These are phyloP conservation scores for Campylomormyrus tamandua DNA, from an alignment of 2,113 vertebrate genomes.

Conservation along the genomic window DNA sequence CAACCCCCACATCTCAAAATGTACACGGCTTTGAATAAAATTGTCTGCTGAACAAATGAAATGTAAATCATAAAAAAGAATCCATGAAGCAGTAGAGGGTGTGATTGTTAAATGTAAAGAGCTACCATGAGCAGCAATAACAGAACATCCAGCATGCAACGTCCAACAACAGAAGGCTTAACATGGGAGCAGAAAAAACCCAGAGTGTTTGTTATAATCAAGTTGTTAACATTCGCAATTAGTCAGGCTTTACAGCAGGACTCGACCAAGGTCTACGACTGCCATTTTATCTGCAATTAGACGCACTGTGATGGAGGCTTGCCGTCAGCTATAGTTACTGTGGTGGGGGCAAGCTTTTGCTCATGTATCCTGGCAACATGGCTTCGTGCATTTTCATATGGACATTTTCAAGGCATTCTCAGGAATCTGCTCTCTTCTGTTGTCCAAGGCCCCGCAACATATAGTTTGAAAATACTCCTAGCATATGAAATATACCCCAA, in stretches of 20 bases:
- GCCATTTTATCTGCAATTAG: slow-evolving; percentile 2
- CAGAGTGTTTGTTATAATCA: neutral
- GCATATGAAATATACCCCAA: neutral
- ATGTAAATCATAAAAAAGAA: neutral
- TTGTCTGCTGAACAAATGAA: neutral
- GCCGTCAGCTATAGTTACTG: neutral
- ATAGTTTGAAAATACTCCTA: neutral
- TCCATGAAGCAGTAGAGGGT: neutral
- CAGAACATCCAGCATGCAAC: no score
- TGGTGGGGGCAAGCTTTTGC: neutral
- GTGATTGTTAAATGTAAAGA: neutral
- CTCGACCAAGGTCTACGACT: neutral
- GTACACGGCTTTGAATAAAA: neutral
- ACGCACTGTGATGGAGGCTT: neutral
- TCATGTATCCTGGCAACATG: neutral
- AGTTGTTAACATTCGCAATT: neutral
- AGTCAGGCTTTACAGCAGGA: neutral
- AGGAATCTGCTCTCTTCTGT: neutral
- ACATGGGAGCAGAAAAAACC: neutral
- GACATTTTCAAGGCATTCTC: neutral
- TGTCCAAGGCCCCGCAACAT: neutral
- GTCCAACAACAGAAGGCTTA: neutral
- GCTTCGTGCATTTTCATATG: neutral
- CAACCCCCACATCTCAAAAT: neutral
- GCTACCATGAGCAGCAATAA: neutral